phyloP scores from a whole-genome alignment of 1,140 invertebrate species.

The Megathymus violae region DNA sequence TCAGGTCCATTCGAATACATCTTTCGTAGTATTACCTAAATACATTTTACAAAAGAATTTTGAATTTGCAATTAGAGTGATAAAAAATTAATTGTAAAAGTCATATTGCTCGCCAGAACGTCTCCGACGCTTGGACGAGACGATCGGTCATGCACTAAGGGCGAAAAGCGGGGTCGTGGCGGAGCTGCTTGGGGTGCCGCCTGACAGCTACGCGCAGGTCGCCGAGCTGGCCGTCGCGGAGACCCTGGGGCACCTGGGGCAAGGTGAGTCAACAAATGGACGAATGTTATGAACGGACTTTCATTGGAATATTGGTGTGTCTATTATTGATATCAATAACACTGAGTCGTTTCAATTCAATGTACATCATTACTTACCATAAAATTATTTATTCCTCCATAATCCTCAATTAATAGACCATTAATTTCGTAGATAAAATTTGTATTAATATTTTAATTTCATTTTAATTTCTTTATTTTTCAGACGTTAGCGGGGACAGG shows the following conservation, averaged over 20 bases:
- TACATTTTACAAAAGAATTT: too few species aligned
- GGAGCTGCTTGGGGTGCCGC: slow-evolving; percentile 57
- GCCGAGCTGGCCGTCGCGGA: slow-evolving; percentile 67
- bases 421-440: too few species aligned
- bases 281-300: background rate
- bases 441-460: too few species aligned
- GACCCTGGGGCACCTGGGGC: slow-evolving; percentile 46
- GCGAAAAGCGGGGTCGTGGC: slow-evolving; percentile 62
- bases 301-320: background rate
- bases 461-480: slow-evolving; percentile 13
- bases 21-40: too few species aligned
- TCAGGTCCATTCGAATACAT: too few species aligned
- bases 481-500: slow-evolving; percentile 55
- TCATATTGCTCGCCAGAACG: slow-evolving; percentile 49
- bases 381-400: too few species aligned
- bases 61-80: too few species aligned
- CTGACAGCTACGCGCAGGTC: slow-evolving; percentile 50
- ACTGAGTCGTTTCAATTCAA: too few species aligned
- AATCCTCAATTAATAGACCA: too few species aligned
- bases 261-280: background rate
- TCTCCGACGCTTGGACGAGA: slow-evolving; percentile 63
- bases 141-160: slow-evolving; percentile 48
- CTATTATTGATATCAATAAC: too few species aligned
- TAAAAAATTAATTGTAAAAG: too few species aligned
- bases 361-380: too few species aligned